phyloP scores from a whole-genome alignment of 2,113 vertebrate genomes.

The Sarotherodon lohbergeri region DNA sequence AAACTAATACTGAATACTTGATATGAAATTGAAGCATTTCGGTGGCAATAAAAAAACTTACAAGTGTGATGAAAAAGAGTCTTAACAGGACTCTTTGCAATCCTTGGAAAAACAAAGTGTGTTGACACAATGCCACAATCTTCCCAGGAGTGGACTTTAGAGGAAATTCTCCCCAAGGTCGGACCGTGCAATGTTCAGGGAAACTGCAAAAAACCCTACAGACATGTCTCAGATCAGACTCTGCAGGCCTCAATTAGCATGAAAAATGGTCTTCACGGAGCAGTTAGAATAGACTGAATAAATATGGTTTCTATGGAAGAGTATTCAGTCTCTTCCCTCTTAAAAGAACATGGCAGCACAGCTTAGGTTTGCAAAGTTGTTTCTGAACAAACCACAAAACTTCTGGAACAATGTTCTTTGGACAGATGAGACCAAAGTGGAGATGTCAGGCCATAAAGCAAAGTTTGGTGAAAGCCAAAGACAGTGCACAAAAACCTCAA shows the following conservation, averaged over 20 bases:
- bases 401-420: background rate
- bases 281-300: background rate
- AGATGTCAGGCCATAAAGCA: rapidly evolving
- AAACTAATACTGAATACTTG: background rate
- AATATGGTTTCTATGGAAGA: background rate
- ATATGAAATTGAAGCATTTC: background rate
- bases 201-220: background rate
- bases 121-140: background rate
- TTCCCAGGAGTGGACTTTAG: background rate
- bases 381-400: background rate
- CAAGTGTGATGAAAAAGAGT: background rate
- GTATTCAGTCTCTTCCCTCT: background rate
- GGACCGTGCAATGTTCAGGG: background rate
- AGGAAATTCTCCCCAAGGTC: background rate
- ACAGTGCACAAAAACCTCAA: background rate
- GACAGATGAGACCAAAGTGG: background rate
- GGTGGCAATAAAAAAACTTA: background rate
- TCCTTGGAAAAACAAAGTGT: background rate
- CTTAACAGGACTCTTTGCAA: background rate
- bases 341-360: background rate
- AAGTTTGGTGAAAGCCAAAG: background rate
- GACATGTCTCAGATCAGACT: background rate
- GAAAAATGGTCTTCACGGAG: background rate
- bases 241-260: background rate
- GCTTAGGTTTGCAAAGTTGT: background rate